These are phyloP conservation scores for Gisinianus flammeolus DNA, from an alignment of 2,888 invertebrate genomes.

Conservation along the genomic window DNA sequence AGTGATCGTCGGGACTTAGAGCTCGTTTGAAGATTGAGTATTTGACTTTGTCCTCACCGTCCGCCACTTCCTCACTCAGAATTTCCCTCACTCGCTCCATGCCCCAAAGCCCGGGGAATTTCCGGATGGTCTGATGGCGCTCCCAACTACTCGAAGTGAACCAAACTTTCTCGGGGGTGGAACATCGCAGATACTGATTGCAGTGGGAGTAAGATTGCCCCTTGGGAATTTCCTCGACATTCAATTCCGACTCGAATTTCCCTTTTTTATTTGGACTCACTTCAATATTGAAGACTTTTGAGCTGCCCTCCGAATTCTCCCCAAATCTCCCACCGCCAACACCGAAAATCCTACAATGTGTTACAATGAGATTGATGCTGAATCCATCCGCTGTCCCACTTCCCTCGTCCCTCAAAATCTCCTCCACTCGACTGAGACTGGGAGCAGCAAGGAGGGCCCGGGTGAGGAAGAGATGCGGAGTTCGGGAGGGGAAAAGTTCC, in stretches of 20 bases:
- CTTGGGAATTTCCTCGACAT: conserved; percentile 68
- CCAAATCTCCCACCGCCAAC: conserved; percentile 68
- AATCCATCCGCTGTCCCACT: conserved; percentile 83
- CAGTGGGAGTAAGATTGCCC: conserved; percentile 75
- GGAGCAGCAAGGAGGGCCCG: conserved; percentile 76
- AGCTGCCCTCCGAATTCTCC: conserved; percentile 63
- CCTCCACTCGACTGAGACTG: conserved; percentile 72
- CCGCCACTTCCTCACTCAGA: conserved; percentile 15
- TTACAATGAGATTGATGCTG: conserved; percentile 81
- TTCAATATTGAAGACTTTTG: conserved; percentile 78
- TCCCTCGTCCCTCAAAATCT: conserved; percentile 75
- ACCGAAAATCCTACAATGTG: too few species aligned
- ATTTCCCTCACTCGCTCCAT: neutral
- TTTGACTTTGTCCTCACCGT: conserved; percentile 20
- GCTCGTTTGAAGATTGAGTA: conserved; percentile 61
- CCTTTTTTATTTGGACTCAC: conserved; percentile 70
- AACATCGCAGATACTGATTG: conserved; percentile 76
- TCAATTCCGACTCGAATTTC: conserved; percentile 69
- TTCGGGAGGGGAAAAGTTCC: conserved; percentile 73
- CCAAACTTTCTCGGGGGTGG: conserved; percentile 26
- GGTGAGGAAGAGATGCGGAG: conserved; percentile 81
- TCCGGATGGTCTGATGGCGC: conserved; percentile 26
- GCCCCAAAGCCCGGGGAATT: conserved; percentile 6
- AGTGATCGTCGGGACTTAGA: conserved; percentile 66
- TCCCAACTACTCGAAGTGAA: conserved; percentile 19